Evolutionary conservation across 1,140 invertebrate genomes (phyloP).

Genomic region (Trichonephila clavata): DNA sequence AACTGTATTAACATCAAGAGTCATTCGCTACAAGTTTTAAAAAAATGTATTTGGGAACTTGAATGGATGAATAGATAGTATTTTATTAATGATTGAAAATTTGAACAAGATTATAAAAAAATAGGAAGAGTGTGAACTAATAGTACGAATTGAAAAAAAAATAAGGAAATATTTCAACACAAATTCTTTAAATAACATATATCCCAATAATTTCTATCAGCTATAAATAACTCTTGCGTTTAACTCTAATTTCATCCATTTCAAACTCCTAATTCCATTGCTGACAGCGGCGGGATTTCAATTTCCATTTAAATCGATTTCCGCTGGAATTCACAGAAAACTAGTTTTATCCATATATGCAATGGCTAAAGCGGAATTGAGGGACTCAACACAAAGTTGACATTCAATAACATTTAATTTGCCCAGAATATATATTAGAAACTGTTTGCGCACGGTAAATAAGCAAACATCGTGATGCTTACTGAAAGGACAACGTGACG

Average conservation of each 20-base stretch:
- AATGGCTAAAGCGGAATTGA: neutral
- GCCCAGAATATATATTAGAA: neutral
- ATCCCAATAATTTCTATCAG: too few species aligned
- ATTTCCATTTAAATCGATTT: conserved; percentile 21
- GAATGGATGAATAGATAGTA: too few species aligned
- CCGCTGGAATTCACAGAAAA: neutral
- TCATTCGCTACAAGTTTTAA: too few species aligned
- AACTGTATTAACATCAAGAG: too few species aligned
- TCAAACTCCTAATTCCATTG: neutral
- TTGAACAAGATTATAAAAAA: too few species aligned
- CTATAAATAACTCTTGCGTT: neutral
- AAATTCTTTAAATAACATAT: too few species aligned
- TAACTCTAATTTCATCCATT: neutral
- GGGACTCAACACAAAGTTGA: neutral
- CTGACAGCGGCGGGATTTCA: neutral
- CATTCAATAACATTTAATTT: neutral
- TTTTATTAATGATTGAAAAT: too few species aligned
- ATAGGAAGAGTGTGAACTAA: too few species aligned
- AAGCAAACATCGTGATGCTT: neutral
- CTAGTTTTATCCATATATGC: neutral
- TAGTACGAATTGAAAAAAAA: too few species aligned
- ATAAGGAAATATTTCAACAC: too few species aligned
- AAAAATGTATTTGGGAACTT: too few species aligned
- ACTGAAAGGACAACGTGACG: neutral
- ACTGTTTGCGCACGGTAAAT: neutral